Conservation (phyloP, 2,888 invertebrate species). For the Neoitamus cyanurus region DNA sequence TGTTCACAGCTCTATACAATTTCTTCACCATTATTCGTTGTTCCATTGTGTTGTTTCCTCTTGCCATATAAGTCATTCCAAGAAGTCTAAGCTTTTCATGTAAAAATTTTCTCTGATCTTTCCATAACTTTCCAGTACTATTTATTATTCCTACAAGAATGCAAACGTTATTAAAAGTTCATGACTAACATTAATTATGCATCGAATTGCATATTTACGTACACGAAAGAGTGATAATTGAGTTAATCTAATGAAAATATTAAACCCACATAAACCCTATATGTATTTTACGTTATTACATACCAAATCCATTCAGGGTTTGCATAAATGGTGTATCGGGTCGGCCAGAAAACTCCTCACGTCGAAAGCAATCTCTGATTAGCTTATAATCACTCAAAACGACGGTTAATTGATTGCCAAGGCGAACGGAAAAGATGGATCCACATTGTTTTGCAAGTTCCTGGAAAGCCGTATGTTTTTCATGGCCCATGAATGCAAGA, state of each 20-base stretch:
- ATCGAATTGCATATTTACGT: too few species aligned
- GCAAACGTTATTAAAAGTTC: not conserved
- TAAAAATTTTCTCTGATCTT: constrained; percentile 87
- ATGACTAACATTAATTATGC: too few species aligned
- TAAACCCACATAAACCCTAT: constrained; percentile 45
- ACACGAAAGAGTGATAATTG: too few species aligned
- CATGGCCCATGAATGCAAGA: constrained; percentile 80
- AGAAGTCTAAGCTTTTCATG: constrained; percentile 86
- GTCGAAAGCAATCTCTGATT: constrained; percentile 86
- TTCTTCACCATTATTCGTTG: constrained; percentile 81
- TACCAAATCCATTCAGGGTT: constrained; percentile 89
- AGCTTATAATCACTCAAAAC: constrained; percentile 88
- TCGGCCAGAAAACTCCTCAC: constrained; percentile 88
- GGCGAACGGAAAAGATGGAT: constrained; percentile 80
- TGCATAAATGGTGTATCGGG: constrained; percentile 88
- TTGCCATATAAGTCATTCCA: constrained; percentile 88
- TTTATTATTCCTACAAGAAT: constrained; percentile 83
- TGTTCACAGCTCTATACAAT: not conserved
- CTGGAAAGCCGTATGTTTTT: constrained; percentile 81
- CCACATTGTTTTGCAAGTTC: constrained; percentile 83
- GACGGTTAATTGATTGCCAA: constrained; percentile 85
- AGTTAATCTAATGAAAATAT: not conserved
- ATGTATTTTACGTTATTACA: constrained; percentile 66
- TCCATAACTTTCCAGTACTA: constrained; percentile 89
- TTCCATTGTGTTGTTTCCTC: constrained; percentile 85